These are phyloP conservation scores for Emberiza fucata DNA, from an alignment of 2,113 vertebrate species.

Conservation along the genomic window DNA sequence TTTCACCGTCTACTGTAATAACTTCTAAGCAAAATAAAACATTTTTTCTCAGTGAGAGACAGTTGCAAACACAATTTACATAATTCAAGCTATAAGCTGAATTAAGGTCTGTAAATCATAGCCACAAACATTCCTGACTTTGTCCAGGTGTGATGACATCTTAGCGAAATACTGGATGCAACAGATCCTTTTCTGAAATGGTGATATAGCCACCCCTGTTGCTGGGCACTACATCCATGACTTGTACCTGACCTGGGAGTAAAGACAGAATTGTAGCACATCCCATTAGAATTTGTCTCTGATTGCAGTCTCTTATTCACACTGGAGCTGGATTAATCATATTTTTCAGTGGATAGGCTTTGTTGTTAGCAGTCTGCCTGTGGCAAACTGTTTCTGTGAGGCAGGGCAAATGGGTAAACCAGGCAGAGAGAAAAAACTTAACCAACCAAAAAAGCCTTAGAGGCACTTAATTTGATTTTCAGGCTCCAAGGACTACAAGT, in stretches of 20 bases:
- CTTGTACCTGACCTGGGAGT: background rate
- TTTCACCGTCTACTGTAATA: background rate
- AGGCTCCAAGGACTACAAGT: background rate
- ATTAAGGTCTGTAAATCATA: background rate
- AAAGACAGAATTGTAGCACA: background rate
- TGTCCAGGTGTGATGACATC: background rate
- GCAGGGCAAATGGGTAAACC: background rate
- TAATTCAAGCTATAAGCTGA: background rate
- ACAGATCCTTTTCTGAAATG: background rate
- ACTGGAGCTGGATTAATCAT: background rate
- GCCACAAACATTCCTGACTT: background rate
- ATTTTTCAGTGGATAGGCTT: background rate
- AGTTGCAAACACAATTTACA: background rate
- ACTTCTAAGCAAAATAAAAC: background rate
- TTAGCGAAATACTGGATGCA: background rate
- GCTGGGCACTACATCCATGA: background rate
- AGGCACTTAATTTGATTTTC: background rate
- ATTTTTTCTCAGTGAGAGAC: background rate
- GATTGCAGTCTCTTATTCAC: background rate
- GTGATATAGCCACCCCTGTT: background rate
- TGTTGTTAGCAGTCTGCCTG: background rate
- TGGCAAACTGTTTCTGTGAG: background rate
- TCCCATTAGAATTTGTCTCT: background rate
- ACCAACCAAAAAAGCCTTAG: background rate
- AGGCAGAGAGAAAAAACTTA: fast-evolving